Percentiles rank a stretch among this genome's conserved stretches.
These are phyloP conservation scores for Microdon myrmicae DNA, from an alignment of 2,888 invertebrate genomes.

Conservation along the genomic window DNA sequence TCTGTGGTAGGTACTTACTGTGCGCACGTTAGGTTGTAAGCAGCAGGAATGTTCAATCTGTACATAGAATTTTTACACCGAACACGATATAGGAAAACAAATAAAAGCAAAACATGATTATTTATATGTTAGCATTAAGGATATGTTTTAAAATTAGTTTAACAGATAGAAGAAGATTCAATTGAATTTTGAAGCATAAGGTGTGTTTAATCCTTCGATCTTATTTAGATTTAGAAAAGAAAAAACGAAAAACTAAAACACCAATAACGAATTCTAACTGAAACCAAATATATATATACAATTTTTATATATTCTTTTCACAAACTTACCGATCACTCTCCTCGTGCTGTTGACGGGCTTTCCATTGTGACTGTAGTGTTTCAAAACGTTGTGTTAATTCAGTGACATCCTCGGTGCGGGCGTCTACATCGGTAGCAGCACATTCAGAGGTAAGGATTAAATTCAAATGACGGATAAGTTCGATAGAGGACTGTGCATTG, in stretches of 20 bases:
- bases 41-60: constrained; percentile 73
- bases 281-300: background rate
- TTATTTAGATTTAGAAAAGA: constrained; percentile 50
- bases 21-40: constrained; percentile 74
- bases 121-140: constrained; percentile 2
- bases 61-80: constrained; percentile 45
- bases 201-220: constrained; percentile 1
- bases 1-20: constrained; percentile 70
- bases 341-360: constrained; percentile 79
- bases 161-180: background rate
- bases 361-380: constrained; percentile 75
- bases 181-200: background rate
- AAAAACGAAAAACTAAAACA: constrained; percentile 15
- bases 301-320: background rate
- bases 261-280: constrained; percentile 23
- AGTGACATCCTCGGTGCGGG: constrained; percentile 74
- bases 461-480: constrained; percentile 83
- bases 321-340: constrained; percentile 78
- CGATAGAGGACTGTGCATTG: constrained; percentile 82
- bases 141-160: background rate
- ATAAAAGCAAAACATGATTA: constrained; percentile 9
- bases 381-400: constrained; percentile 76
- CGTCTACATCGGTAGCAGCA: constrained; percentile 74
- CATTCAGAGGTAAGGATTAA: constrained; percentile 80
- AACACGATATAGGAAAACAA: constrained; percentile 31